Evolutionary conservation across 1,140 invertebrate genomes (phyloP).

Genomic region (Aphidius ervi): DNA sequence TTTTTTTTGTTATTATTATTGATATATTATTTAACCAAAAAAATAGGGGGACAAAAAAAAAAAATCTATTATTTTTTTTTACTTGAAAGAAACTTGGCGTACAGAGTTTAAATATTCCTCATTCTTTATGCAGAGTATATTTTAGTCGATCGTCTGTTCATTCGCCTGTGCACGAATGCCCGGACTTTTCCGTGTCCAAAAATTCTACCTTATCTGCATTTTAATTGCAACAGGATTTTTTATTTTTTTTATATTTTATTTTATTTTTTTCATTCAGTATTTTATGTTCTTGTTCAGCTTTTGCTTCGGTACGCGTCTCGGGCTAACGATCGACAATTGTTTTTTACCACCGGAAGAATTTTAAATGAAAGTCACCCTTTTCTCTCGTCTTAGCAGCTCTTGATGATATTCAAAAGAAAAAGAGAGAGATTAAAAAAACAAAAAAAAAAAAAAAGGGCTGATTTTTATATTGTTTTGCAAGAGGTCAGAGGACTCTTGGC

Average conservation of each 20-base stretch:
- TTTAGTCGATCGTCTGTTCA: conserved; percentile 17
- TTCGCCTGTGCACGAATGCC: conserved; percentile 5
- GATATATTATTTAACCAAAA: conserved; percentile 5
- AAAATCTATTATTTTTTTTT: conserved; percentile 7
- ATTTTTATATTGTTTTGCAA: no score
- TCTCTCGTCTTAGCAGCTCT: background rate
- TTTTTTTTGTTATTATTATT: conserved; percentile 11
- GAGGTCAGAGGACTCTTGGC: no score
- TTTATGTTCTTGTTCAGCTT: conserved; percentile 8
- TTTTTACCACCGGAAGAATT: conserved; percentile 12
- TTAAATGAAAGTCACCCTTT: conserved; percentile 11
- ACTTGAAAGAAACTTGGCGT: conserved; percentile 8
- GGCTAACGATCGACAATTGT: conserved; percentile 24
- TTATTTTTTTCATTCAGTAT: background rate
- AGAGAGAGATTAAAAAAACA: background rate
- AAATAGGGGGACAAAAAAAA: background rate
- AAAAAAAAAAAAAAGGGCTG: no score
- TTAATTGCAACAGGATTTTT: conserved; percentile 22
- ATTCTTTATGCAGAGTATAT: conserved; percentile 23
- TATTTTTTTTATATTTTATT: conserved; percentile 2
- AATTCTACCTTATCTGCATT: conserved; percentile 30
- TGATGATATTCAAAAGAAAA: background rate
- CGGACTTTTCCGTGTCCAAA: conserved; percentile 16
- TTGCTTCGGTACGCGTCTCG: conserved; percentile 2
- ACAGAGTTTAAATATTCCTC: conserved; percentile 14